Base-by-base conservation (phyloP, 2,797 vertebrate genomes). In the Hybognathus amarus region DNA sequence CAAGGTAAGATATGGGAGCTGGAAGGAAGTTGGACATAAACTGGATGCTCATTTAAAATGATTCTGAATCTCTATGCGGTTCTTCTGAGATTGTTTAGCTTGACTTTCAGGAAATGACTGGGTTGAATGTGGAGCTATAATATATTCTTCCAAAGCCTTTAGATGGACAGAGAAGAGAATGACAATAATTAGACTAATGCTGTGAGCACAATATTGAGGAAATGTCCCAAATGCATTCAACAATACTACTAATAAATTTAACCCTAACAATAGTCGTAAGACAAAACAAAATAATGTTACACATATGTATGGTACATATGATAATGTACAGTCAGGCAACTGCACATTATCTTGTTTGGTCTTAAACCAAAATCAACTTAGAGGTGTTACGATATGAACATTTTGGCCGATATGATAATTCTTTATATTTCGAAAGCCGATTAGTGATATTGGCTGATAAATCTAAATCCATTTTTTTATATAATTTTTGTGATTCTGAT, bases 1-100 rank as follows among this genome's bases (percentile, higher is more conserved):
- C 77, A 99, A 98, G 96, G 98, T 99, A 87, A 94, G 93, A 0
- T 24, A 24, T 1, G n/a, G 12, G 50, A 47, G 59, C 68, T 20
- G n/a, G 20, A 68, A 63, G 73, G 42, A 40, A 40, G 38, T 69
- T 42, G 8, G 18, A 54, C 78, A 12, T 42, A 71, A 12, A 73
- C 50, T 69, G 42, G 11, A 22, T 50, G 13, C 42, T 47, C 27
- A 42, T 30, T 6, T 24, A 61, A 13, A 73, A 50, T 38, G 11
- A 27, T 63, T 80, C 24, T 69, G 33, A 61, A 56, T 56, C 64
- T 30, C 33, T 24, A 40, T 56, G 17, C 30, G n/a, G n/a, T 63
- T 30, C n/a, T 20, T 71, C 24, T 61, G 20, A 47, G 54, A 73
- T 61, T 47, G 38, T 71, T 71, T 61, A 47, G 20, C 20, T 13